phyloP scores from a whole-genome alignment of 1,140 invertebrate species.

The Habropoda laboriosa region DNA sequence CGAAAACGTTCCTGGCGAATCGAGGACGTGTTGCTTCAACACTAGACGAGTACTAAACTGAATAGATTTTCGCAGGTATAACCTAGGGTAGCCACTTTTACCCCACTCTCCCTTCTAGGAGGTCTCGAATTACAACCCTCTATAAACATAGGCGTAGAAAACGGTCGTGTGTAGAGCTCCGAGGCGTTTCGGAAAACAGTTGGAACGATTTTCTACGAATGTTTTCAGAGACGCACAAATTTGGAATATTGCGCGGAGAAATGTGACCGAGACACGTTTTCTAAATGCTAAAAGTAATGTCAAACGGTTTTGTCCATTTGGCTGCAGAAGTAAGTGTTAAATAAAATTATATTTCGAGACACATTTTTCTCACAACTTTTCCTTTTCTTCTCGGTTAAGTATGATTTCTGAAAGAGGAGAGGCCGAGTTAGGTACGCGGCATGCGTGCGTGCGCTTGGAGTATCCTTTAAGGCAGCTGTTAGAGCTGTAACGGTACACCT shows the following conservation, averaged over 20 bases:
- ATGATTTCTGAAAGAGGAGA: too few relatives aligned
- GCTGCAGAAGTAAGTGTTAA: too few relatives aligned
- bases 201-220: background rate
- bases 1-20: constrained; percentile 14
- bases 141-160: constrained; percentile 73
- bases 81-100: constrained; percentile 73
- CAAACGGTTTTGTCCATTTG: too few relatives aligned
- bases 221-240: too few relatives aligned
- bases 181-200: constrained; percentile 8
- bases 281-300: too few relatives aligned
- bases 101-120: constrained; percentile 64
- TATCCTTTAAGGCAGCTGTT: constrained; percentile 14
- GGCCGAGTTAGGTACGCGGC: background rate
- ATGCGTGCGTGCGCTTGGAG: background rate
- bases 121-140: constrained; percentile 76
- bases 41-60: constrained; percentile 66
- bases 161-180: background rate
- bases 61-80: constrained; percentile 79
- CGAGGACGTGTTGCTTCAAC: constrained; percentile 14
- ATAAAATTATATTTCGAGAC: too few relatives aligned
- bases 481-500: constrained; percentile 36
- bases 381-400: too few relatives aligned
- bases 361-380: too few relatives aligned
- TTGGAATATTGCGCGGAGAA: too few relatives aligned
- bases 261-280: too few relatives aligned